phyloP scores from a whole-genome alignment of 2,888 invertebrate genomes.

The Pristionchus fissidentatus region DNA sequence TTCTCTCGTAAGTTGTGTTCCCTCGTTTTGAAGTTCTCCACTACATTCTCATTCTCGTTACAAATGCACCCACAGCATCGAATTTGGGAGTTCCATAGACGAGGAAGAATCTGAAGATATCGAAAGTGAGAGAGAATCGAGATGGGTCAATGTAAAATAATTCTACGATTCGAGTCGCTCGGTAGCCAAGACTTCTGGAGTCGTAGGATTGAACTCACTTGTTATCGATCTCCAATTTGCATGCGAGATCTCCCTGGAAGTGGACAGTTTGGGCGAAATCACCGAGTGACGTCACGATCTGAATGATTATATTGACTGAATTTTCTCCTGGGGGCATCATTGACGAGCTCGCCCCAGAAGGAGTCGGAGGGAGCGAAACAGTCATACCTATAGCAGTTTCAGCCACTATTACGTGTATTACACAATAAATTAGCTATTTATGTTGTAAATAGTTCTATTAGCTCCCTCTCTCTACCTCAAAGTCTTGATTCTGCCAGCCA shows the following conservation, averaged over 20 bases:
- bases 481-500: conserved; percentile 38
- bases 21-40: neutral
- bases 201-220: conserved; percentile 19
- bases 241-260: conserved; percentile 46
- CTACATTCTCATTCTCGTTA: conserved; percentile 43
- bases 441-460: neutral
- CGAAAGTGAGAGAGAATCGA: neutral
- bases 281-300: conserved; percentile 34
- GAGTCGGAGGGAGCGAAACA: too few relatives aligned
- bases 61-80: conserved; percentile 6
- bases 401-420: too few relatives aligned
- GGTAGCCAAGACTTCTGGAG: neutral
- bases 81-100: conserved; percentile 45
- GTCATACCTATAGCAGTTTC: too few relatives aligned
- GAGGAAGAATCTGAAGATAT: conserved; percentile 38
- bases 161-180: neutral
- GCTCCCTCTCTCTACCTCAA: neutral
- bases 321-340: too few relatives aligned
- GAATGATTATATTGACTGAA: neutral
- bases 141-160: neutral
- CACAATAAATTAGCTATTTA: too few relatives aligned
- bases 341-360: too few relatives aligned
- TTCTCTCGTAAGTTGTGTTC: too few relatives aligned
- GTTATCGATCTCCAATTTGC: conserved; percentile 39
- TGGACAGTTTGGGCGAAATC: conserved; percentile 46